Percentiles rank a stretch among this genome's conserved stretches.
Evolutionary conservation across 2,888 invertebrate species (phyloP).

Genomic region (Gastrophysa polygoni): DNA sequence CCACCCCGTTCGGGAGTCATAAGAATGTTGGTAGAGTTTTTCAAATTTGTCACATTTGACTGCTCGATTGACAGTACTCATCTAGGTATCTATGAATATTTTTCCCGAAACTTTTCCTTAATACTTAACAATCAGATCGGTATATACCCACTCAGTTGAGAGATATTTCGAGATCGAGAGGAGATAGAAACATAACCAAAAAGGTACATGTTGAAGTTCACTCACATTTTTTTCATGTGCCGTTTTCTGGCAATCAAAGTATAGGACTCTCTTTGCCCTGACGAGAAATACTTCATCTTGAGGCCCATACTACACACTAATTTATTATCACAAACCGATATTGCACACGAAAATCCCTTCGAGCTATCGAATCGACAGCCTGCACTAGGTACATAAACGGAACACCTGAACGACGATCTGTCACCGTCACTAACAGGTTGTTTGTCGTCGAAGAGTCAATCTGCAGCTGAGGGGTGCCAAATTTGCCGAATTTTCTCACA

Average conservation of each 20-base stretch:
- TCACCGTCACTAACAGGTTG: slow-evolving; percentile 12
- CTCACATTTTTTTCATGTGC: slow-evolving; percentile 72
- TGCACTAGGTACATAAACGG: slow-evolving; percentile 24
- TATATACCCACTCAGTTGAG: no score
- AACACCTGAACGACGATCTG: slow-evolving; percentile 1
- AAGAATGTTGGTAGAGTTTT: no score
- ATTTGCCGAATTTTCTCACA: slow-evolving; percentile 7
- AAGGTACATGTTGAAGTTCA: no score
- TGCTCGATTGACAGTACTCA: no score
- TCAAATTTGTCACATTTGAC: no score
- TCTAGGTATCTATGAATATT: no score
- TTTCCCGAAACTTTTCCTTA: no score
- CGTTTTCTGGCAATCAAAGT: slow-evolving; percentile 67
- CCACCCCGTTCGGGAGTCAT: no score
- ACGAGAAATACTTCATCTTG: slow-evolving; percentile 67
- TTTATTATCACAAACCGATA: slow-evolving; percentile 37
- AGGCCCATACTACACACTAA: slow-evolving; percentile 39
- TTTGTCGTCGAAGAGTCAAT: neutral
- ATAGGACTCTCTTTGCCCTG: slow-evolving; percentile 66
- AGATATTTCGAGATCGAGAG: no score
- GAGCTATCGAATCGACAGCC: neutral
- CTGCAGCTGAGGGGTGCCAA: slow-evolving; percentile 13
- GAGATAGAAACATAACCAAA: no score
- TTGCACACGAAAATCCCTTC: slow-evolving; percentile 18
- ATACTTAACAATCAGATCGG: no score